Percentiles rank a stretch among this genome's conserved stretches.
These are phyloP conservation scores for Dermochelys coriacea DNA, from an alignment of 2,797 vertebrate genomes.

Conservation along the genomic window DNA sequence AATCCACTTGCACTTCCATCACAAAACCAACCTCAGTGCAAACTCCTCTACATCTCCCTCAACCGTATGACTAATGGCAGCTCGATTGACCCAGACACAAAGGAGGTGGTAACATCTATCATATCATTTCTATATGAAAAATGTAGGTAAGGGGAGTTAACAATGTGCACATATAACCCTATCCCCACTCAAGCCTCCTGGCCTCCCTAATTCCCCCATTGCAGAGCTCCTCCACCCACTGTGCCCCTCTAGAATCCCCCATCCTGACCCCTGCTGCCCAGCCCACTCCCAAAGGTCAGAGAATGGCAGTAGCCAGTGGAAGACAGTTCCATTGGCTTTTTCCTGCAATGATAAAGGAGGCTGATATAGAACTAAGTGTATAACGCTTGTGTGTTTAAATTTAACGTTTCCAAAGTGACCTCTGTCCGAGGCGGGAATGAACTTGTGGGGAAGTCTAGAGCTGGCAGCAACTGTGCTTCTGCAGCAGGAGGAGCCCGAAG, in stretches of 20 bases:
- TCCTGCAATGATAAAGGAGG: neutral
- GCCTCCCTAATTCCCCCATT: neutral
- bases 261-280: too few species aligned
- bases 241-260: neutral
- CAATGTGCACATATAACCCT: too few species aligned
- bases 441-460: neutral
- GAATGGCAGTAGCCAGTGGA: neutral
- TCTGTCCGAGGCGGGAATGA: neutral
- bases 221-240: too few species aligned
- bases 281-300: neutral
- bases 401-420: neutral
- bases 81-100: neutral
- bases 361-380: neutral
- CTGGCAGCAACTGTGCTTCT: rapidly evolving
- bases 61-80: neutral
- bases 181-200: neutral
- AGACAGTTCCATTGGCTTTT: neutral
- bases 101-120: neutral
- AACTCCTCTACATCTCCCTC: neutral
- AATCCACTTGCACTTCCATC: neutral
- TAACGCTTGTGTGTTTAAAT: neutral
- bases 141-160: too few species aligned
- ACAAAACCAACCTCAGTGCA: neutral
- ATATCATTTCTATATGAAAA: too few species aligned
- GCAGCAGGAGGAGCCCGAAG: neutral